Base-by-base conservation (phyloP, 2,113 vertebrate genomes). In the Thunnus maccoyii region DNA sequence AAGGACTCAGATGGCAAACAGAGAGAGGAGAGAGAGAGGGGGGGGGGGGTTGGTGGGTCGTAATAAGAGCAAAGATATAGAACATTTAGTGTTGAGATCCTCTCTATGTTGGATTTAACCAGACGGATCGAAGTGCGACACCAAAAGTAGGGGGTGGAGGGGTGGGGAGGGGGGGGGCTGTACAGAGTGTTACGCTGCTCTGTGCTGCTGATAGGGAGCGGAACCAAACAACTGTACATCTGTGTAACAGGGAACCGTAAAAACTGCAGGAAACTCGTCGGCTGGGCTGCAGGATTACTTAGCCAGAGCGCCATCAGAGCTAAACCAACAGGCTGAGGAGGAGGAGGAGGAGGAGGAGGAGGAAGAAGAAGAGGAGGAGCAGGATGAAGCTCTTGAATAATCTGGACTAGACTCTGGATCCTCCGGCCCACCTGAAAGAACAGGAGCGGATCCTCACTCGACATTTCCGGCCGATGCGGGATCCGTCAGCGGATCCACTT, bases 51-150 rank as follows among this genome's bases (percentile, higher is more conserved):
- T 15, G 30, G 76, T 57, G 76, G 70, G 74, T 54, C 66, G 73
- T 61, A 64, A 60, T 82, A 90, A 88, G 83, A 90, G 90, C 83
- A 83, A 86, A 91, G 78, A 88, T 88, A 91, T 78, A 86, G 75
- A 90, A 91, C 89, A 91, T 88, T 89, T 87, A 90, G 86, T 82
- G 80, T 46, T 69, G 85, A 88, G 56, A 67, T 75, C 82, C 82
- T 68, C 70, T 83, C 54, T 47, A 51, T 20, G 83, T 84, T 60
- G 60, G 80, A 76, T 57, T 85, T 51, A 80, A 85, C 76, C 84
- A 77, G 77, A 72, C 22, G 47, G 80, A 71, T 71, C 48, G 16
- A 85, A 90, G 86, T 87, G 91, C 73, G 76, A 88, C 88, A 90
- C 65, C 78, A 73, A 87, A 84, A 80, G 17, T 76, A 61, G 25